Conservation (phyloP, 2,113 vertebrate species). For the Rutilus rutilus region DNA sequence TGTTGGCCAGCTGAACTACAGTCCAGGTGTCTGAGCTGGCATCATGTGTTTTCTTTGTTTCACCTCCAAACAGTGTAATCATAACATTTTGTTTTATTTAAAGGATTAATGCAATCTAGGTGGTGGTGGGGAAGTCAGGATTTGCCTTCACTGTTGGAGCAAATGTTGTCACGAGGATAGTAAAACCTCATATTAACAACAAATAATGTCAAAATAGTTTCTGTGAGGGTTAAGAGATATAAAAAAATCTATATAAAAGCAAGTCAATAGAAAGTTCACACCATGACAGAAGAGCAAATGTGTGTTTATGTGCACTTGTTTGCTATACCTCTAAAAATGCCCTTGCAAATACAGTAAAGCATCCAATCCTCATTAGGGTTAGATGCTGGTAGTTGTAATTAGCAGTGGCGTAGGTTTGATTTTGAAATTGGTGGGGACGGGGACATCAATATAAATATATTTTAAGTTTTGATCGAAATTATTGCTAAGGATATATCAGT, state of each 20-base stretch:
- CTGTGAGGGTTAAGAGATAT: neutral
- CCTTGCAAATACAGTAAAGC: neutral
- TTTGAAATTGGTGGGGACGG: too few relatives aligned
- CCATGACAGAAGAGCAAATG: neutral
- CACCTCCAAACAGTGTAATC: neutral
- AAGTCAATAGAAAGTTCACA: neutral
- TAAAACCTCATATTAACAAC: neutral
- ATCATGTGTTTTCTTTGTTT: constrained; percentile 35
- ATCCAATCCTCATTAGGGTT: neutral
- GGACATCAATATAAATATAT: too few relatives aligned
- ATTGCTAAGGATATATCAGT: too few relatives aligned
- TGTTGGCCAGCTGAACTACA: constrained; percentile 12
- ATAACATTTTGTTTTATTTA: neutral
- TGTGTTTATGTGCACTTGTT: neutral
- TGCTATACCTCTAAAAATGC: neutral
- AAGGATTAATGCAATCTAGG: neutral
- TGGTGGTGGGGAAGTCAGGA: neutral
- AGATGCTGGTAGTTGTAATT: neutral
- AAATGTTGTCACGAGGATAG: neutral
- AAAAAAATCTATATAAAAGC: neutral
- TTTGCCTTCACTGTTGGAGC: neutral
- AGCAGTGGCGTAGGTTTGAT: too few relatives aligned
- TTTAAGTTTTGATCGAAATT: too few relatives aligned
- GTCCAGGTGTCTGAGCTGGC: constrained; percentile 41
- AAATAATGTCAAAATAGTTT: neutral